Evolutionary conservation across 2,888 invertebrate species (phyloP).

Genomic region (Cephus rjabovi): DNA sequence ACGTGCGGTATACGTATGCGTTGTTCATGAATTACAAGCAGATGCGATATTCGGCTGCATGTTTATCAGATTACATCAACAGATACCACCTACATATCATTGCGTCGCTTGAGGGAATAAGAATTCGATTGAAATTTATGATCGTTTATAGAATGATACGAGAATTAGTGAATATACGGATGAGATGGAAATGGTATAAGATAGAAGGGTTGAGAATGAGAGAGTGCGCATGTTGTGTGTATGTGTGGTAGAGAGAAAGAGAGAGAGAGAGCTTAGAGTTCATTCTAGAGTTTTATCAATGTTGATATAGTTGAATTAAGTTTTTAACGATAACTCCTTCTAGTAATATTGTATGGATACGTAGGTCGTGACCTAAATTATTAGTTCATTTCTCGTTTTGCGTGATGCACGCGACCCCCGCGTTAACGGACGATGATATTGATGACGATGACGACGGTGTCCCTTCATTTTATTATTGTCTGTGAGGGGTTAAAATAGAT

Average conservation of each 20-base stretch:
- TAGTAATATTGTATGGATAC: constrained; percentile 2
- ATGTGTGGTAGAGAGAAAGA: not conserved
- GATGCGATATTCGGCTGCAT: not conserved
- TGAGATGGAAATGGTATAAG: not conserved
- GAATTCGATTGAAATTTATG: constrained; percentile 16
- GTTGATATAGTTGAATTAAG: constrained; percentile 42
- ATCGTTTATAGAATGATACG: not conserved
- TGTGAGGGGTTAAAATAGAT: not conserved
- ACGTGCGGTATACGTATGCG: not conserved
- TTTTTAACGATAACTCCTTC: constrained; percentile 34
- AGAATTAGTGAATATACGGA: not conserved
- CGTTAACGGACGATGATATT: not conserved
- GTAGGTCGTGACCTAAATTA: constrained; percentile 10
- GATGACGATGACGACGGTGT: constrained; percentile 27
- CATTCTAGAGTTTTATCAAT: constrained; percentile 50
- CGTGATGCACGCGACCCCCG: not conserved
- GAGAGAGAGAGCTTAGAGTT: constrained; percentile 32
- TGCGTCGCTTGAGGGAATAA: constrained; percentile 32
- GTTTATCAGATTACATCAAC: not conserved
- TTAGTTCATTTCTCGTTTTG: not conserved
- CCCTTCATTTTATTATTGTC: constrained; percentile 3
- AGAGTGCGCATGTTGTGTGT: not conserved
- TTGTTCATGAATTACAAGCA: not conserved
- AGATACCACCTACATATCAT: constrained; percentile 46
- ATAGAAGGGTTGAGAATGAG: not conserved